Evolutionary conservation across 2,888 invertebrate species (phyloP).

Genomic region (Leptopilina syphax): DNA sequence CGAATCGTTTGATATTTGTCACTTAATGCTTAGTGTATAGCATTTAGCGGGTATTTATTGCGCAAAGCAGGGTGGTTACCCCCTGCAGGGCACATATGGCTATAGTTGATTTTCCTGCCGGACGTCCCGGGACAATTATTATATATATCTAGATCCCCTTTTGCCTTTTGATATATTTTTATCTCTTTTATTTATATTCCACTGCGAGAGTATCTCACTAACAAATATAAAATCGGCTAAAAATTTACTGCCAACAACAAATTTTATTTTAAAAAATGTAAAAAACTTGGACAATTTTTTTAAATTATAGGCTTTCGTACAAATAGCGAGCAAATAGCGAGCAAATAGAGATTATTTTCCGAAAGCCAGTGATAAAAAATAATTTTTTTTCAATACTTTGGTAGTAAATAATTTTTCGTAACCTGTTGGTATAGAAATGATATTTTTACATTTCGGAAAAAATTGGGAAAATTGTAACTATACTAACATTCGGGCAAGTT

Average conservation of each 20-base stretch:
- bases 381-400: no score
- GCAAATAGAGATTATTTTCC: not conserved
- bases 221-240: not conserved
- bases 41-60: constrained; percentile 66
- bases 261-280: not conserved
- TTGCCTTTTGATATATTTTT: constrained; percentile 61
- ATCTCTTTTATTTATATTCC: constrained; percentile 55
- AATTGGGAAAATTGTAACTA: no score
- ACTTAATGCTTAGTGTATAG: constrained; percentile 48
- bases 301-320: not conserved
- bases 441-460: no score
- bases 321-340: not conserved
- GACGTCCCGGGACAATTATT: constrained; percentile 65
- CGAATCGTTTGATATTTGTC: constrained; percentile 38
- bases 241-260: not conserved
- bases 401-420: no score
- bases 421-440: no score
- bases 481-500: no score
- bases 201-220: not conserved
- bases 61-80: constrained; percentile 64
- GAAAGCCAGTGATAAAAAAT: no score
- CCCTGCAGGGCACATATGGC: constrained; percentile 72
- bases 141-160: constrained; percentile 57
- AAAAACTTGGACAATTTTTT: not conserved
- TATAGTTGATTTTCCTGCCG: constrained; percentile 63